These are phyloP conservation scores for Mamestra configurata DNA, from an alignment of 1,140 invertebrate genomes.

Conservation along the genomic window DNA sequence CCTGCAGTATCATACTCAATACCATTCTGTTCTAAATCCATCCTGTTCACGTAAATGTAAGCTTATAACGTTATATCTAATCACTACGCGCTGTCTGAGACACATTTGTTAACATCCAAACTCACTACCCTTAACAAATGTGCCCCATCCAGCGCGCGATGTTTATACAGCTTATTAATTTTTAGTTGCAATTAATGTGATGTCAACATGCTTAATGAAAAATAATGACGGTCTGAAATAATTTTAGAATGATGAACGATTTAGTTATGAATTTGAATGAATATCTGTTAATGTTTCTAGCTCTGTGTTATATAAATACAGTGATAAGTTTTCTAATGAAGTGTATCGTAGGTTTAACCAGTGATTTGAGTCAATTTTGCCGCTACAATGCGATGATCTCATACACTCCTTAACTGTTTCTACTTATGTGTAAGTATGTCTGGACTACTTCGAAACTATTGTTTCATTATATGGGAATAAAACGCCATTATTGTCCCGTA, in stretches of 20 bases:
- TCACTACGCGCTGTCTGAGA: conserved; percentile 59
- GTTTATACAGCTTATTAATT: conserved; percentile 71
- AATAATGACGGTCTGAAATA: conserved; percentile 65
- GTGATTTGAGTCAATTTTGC: conserved; percentile 82
- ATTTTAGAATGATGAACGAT: conserved; percentile 68
- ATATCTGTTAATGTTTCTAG: conserved; percentile 70
- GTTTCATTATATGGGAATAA: conserved; percentile 59
- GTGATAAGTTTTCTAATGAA: conserved; percentile 66
- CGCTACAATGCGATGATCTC: conserved; percentile 82
- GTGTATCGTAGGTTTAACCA: conserved; percentile 67
- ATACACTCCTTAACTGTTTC: conserved; percentile 75
- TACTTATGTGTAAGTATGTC: conserved; percentile 67
- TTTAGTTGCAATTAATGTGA: conserved; percentile 83
- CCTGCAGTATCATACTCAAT: conserved; percentile 77
- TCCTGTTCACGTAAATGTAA: conserved; percentile 80
- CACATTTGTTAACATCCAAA: conserved; percentile 52
- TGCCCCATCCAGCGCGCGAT: conserved; percentile 61
- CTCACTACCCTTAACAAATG: conserved; percentile 52
- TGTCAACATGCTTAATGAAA: conserved; percentile 67
- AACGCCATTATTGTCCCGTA: conserved; percentile 58
- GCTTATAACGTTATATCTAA: conserved; percentile 71
- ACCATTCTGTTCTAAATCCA: conserved; percentile 81
- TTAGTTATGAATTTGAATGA: conserved; percentile 70
- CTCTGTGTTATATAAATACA: conserved; percentile 68
- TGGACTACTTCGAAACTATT: conserved; percentile 53